Evolutionary conservation across 1,140 invertebrate genomes (phyloP).

Genomic region (Matsumurasca onukii): DNA sequence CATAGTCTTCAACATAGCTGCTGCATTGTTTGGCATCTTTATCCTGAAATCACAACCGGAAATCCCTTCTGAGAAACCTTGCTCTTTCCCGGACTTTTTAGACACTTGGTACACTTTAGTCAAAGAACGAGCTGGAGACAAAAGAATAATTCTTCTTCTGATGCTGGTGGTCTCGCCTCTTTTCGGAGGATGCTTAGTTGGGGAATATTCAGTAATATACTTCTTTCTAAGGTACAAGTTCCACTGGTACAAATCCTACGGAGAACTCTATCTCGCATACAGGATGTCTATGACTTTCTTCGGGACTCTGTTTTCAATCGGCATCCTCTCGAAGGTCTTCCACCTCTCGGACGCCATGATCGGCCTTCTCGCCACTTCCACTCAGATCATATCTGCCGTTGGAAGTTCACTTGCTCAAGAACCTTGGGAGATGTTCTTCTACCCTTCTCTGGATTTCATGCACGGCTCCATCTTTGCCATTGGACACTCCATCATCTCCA

Average conservation of each 20-base stretch:
- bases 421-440: slow-evolving; percentile 34
- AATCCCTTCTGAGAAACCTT: background rate
- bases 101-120: background rate
- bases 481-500: slow-evolving; percentile 36
- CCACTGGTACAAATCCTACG: slow-evolving; percentile 39
- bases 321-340: slow-evolving; percentile 32
- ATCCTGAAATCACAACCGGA: background rate
- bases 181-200: slow-evolving; percentile 34
- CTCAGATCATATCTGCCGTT: slow-evolving; percentile 33
- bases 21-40: background rate
- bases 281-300: slow-evolving; percentile 35
- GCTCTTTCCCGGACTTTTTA: background rate
- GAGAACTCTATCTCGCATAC: slow-evolving; percentile 38
- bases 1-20: slow-evolving; percentile 1
- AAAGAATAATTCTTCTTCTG: slow-evolving; percentile 23
- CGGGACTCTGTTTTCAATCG: slow-evolving; percentile 38
- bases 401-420: slow-evolving; percentile 29
- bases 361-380: slow-evolving; percentile 35
- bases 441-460: slow-evolving; percentile 37
- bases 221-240: slow-evolving; percentile 41
- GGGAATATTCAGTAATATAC: slow-evolving; percentile 41
- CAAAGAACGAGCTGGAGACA: slow-evolving; percentile 23
- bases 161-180: slow-evolving; percentile 35
- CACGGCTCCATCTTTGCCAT: slow-evolving; percentile 37
- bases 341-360: slow-evolving; percentile 38